phyloP scores from a whole-genome alignment of 2,113 vertebrate genomes.

The Mirza zaza region DNA sequence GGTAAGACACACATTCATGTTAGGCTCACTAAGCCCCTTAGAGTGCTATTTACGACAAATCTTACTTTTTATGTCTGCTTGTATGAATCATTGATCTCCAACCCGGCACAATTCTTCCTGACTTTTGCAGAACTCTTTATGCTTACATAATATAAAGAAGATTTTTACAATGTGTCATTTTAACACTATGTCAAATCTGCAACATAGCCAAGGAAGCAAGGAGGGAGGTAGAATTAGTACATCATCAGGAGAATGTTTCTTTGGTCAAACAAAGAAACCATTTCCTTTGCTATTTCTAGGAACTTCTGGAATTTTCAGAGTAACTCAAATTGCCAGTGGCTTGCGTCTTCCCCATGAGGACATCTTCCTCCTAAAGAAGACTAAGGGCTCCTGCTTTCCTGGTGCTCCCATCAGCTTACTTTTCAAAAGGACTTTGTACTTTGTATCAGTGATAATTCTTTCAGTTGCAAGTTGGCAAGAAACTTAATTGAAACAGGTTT shows the following conservation, averaged over 20 bases:
- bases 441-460: not conserved
- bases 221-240: not conserved
- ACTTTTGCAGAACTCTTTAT: not conserved
- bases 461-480: not conserved
- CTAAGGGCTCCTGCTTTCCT: not conserved
- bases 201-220: not conserved
- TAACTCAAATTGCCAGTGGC: not conserved
- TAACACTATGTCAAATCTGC: not conserved
- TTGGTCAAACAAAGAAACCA: not conserved
- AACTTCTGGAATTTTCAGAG: slow-evolving; percentile 13
- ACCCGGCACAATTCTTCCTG: not conserved
- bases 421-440: slow-evolving; percentile 34
- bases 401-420: not conserved
- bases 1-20: not conserved
- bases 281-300: slow-evolving; percentile 4
- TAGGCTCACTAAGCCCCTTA: not conserved
- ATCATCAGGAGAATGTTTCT: not conserved
- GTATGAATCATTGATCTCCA: not conserved
- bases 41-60: not conserved
- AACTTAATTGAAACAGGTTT: not conserved
- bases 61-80: not conserved
- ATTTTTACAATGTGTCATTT: not conserved
- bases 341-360: not conserved
- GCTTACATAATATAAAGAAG: not conserved
- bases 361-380: not conserved